Evolutionary conservation across 1,140 invertebrate genomes (phyloP).

Genomic region (Drosophila setifemur): DNA sequence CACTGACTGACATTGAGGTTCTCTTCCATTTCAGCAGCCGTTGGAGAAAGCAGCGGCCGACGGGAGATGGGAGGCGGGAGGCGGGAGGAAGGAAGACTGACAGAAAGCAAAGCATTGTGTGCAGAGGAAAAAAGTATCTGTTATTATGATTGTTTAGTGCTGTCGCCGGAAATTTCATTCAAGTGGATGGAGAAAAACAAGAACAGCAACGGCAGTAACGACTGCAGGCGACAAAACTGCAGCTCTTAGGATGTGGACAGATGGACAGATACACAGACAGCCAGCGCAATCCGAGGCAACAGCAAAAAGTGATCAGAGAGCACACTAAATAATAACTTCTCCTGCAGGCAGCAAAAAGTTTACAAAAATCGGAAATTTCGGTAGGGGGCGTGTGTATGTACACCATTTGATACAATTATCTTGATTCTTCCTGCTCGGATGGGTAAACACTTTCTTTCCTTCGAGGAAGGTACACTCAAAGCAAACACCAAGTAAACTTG

Average conservation of each 20-base stretch:
- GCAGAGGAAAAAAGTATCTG: slow-evolving; percentile 63
- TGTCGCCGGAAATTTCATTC: slow-evolving; percentile 79
- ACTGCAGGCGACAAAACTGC: slow-evolving; percentile 70
- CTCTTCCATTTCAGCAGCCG: slow-evolving; percentile 11
- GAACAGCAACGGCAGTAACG: slow-evolving; percentile 13
- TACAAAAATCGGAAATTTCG: slow-evolving; percentile 2
- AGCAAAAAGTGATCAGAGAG: slow-evolving; percentile 9
- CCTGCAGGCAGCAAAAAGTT: slow-evolving; percentile 14
- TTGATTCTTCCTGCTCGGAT: slow-evolving; percentile 22
- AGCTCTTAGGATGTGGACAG: slow-evolving; percentile 23
- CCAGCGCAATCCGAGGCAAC: not conserved
- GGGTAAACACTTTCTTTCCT: slow-evolving; percentile 1
- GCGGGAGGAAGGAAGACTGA: slow-evolving; percentile 1
- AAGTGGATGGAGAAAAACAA: slow-evolving; percentile 57
- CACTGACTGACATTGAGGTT: slow-evolving; percentile 46
- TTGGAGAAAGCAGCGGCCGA: not conserved
- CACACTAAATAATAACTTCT: slow-evolving; percentile 57
- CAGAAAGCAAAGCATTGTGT: slow-evolving; percentile 43
- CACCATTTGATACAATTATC: slow-evolving; percentile 41
- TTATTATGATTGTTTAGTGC: slow-evolving; percentile 79
- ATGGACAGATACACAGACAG: slow-evolving; percentile 5
- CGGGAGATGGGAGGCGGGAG: not conserved
- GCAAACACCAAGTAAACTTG: slow-evolving; percentile 17
- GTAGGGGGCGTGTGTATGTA: slow-evolving; percentile 2
- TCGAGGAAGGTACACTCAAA: not conserved